Evolutionary conservation across 1,140 invertebrate genomes (phyloP).

Genomic region (Bombus affinis): DNA sequence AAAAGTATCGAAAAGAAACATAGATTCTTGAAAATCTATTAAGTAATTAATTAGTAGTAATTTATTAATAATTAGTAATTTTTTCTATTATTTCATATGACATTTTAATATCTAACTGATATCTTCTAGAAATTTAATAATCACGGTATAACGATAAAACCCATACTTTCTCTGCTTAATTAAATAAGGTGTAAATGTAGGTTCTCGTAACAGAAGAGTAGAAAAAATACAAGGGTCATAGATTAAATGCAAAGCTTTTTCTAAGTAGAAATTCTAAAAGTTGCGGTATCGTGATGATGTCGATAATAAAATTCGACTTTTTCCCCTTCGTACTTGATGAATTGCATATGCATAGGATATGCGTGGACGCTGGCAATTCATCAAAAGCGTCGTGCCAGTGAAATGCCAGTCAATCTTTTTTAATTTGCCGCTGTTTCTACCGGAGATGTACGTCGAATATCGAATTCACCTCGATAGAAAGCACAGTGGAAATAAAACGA

Average conservation of each 20-base stretch:
- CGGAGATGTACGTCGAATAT: no score
- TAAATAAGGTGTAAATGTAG: not conserved
- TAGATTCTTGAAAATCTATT: not conserved
- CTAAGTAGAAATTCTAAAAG: not conserved
- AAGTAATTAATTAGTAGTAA: no score
- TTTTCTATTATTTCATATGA: no score
- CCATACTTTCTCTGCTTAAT: no score
- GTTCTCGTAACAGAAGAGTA: not conserved
- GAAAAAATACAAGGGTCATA: not conserved
- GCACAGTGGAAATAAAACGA: not conserved
- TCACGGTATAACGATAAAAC: no score
- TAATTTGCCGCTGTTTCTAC: constrained; percentile 22
- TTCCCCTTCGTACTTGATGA: not conserved
- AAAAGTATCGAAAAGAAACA: not conserved
- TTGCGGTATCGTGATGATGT: not conserved
- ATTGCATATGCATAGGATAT: constrained; percentile 52
- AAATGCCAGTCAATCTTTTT: constrained; percentile 47
- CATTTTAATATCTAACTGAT: no score
- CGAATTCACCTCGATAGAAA: no score
- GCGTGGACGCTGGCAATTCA: constrained; percentile 43
- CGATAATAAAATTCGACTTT: constrained; percentile 26
- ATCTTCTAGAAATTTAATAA: no score
- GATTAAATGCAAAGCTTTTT: not conserved
- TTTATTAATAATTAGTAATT: no score
- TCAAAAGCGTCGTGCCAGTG: constrained; percentile 46